Percentiles rank a stretch among this genome's conserved stretches.
Conservation (phyloP, 2,113 vertebrate species). For the Petroica traversi region DNA sequence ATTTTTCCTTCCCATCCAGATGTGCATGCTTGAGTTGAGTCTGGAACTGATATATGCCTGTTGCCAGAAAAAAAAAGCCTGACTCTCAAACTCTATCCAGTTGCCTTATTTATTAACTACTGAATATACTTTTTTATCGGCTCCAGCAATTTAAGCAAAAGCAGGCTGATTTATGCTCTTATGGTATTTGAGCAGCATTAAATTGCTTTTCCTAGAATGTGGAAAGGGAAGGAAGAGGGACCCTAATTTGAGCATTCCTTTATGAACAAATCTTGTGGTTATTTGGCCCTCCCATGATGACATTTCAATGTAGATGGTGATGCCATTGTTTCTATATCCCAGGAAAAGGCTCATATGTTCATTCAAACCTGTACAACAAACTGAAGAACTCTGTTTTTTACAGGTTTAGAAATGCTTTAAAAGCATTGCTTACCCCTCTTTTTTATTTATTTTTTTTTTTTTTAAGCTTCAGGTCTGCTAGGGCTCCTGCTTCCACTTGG, state of each 20-base stretch:
- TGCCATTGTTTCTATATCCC: background rate
- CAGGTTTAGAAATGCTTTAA: background rate
- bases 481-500: background rate
- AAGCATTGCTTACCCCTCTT: background rate
- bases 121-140: background rate
- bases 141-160: background rate
- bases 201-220: background rate
- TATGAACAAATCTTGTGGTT: background rate
- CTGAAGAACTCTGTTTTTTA: background rate
- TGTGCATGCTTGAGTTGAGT: background rate
- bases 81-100: background rate
- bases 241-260: background rate
- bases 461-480: background rate
- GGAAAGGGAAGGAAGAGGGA: no score
- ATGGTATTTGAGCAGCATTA: background rate
- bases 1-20: conserved; percentile 27
- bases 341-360: background rate
- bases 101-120: background rate
- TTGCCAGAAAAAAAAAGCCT: background rate
- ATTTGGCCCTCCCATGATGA: background rate
- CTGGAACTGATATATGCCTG: background rate
- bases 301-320: background rate
- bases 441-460: background rate
- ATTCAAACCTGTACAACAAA: background rate
- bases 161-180: background rate